Conservation (phyloP, 2,113 vertebrate species). For the Origma solitaria region DNA sequence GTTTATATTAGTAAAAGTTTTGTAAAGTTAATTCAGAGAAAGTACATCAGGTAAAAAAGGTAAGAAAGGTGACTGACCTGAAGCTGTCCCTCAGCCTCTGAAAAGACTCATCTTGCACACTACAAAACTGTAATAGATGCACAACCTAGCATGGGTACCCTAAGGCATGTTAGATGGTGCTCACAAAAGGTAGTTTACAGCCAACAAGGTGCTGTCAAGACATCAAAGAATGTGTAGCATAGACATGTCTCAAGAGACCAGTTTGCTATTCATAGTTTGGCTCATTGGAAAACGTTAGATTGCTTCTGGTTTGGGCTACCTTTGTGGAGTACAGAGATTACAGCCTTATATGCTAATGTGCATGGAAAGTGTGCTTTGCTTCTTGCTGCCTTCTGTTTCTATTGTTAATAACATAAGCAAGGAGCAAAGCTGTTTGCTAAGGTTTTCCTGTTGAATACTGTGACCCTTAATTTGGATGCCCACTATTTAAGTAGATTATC, state of each 20-base stretch:
- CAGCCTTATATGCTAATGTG: not conserved
- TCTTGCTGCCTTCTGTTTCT: not conserved
- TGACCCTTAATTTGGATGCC: not conserved
- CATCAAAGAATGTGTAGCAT: rapidly evolving
- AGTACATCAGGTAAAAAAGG: not conserved
- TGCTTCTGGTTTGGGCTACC: not conserved
- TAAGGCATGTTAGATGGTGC: not conserved
- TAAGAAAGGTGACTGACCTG: not conserved
- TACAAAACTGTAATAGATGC: not conserved
- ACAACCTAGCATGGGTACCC: not conserved
- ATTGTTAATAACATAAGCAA: not conserved
- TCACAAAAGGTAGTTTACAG: not conserved
- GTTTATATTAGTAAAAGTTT: not conserved
- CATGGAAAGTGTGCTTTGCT: not conserved
- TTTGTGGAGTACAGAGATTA: not conserved
- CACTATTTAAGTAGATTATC: not conserved
- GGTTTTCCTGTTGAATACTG: not conserved
- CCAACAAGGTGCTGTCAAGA: not conserved
- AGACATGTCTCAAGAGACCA: not conserved
- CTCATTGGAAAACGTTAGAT: not conserved
- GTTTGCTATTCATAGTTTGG: not conserved
- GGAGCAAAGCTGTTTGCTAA: not conserved
- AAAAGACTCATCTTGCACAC: not conserved
- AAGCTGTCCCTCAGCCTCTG: not conserved
- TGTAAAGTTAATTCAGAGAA: not conserved